A percentile compares a stretch with the other conserved stretches of the same genome.
These are phyloP conservation scores for Pinctada fucata DNA, from an alignment of 2,888 invertebrate species.

Conservation along the genomic window DNA sequence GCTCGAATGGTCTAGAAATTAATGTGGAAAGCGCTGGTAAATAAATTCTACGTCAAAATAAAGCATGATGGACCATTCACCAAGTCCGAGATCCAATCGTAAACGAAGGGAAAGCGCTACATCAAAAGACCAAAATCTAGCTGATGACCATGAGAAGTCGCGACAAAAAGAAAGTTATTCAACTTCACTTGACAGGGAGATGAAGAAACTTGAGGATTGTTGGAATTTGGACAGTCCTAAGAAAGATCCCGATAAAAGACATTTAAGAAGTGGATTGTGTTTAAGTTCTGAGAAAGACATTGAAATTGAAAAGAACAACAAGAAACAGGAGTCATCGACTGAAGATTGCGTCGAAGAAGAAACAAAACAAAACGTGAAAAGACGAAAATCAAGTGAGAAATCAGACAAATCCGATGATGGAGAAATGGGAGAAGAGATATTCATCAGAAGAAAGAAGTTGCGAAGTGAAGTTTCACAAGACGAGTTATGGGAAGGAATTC, in stretches of 20 bases:
- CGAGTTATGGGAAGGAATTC: slow-evolving; percentile 59
- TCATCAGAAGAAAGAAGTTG: slow-evolving; percentile 53
- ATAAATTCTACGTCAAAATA: not conserved
- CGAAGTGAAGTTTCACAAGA: slow-evolving; percentile 55
- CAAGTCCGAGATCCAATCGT: not conserved
- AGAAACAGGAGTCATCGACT: too few relatives aligned
- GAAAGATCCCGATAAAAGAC: not conserved
- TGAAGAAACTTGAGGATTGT: slow-evolving; percentile 48
- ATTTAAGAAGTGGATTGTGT: slow-evolving; percentile 5
- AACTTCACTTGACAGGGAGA: too few relatives aligned
- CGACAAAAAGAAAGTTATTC: too few relatives aligned
- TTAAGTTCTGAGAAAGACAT: not conserved
- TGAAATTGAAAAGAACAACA: too few relatives aligned
- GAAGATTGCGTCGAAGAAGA: too few relatives aligned
- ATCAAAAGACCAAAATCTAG: too few relatives aligned
- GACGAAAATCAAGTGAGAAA: not conserved
- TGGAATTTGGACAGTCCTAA: slow-evolving; percentile 31
- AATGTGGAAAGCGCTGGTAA: too few relatives aligned
- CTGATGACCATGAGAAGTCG: too few relatives aligned
- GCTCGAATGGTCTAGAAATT: not conserved
- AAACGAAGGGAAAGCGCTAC: not conserved
- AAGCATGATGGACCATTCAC: not conserved
- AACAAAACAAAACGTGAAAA: not conserved
- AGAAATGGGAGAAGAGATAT: slow-evolving; percentile 38
- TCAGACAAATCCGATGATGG: not conserved